A percentile compares a stretch with the other conserved stretches of the same genome.
Conservation (phyloP, 2,113 vertebrate species). For the Dissostichus mawsoni region DNA sequence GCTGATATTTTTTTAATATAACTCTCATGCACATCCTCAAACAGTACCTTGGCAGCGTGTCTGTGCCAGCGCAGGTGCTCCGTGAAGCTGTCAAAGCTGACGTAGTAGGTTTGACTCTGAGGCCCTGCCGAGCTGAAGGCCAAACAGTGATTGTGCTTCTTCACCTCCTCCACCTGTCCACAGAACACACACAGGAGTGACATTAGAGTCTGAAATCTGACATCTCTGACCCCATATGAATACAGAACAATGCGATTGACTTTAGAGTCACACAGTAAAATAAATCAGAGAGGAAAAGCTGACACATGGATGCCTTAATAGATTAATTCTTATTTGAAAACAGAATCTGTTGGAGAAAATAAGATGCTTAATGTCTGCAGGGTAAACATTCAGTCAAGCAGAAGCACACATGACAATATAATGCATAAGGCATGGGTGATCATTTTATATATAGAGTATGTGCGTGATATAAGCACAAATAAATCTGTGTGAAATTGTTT, state of each 20-base stretch:
- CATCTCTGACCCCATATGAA: slow-evolving; percentile 27
- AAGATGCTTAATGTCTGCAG: slow-evolving; percentile 17
- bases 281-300: background rate
- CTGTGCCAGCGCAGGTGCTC: slow-evolving; percentile 97
- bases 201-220: slow-evolving; percentile 28
- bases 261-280: background rate
- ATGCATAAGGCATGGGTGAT: slow-evolving; percentile 17
- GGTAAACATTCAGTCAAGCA: slow-evolving; percentile 25
- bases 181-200: slow-evolving; percentile 24
- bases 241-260: slow-evolving; percentile 13
- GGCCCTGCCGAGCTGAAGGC: slow-evolving; percentile 98
- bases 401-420: slow-evolving; percentile 29
- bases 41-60: slow-evolving; percentile 94
- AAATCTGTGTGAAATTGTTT: slow-evolving; percentile 25
- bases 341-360: background rate
- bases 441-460: slow-evolving; percentile 5
- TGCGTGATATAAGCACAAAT: slow-evolving; percentile 40
- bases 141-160: slow-evolving; percentile 97
- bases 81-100: slow-evolving; percentile 97
- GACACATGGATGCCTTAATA: slow-evolving; percentile 21
- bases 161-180: slow-evolving; percentile 96
- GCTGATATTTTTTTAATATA: slow-evolving; percentile 14
- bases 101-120: slow-evolving; percentile 97
- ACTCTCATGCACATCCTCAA: slow-evolving; percentile 12
- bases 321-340: background rate